These are phyloP conservation scores for Heteromyza rotundicornis DNA, from an alignment of 2,888 invertebrate genomes.

Conservation along the genomic window DNA sequence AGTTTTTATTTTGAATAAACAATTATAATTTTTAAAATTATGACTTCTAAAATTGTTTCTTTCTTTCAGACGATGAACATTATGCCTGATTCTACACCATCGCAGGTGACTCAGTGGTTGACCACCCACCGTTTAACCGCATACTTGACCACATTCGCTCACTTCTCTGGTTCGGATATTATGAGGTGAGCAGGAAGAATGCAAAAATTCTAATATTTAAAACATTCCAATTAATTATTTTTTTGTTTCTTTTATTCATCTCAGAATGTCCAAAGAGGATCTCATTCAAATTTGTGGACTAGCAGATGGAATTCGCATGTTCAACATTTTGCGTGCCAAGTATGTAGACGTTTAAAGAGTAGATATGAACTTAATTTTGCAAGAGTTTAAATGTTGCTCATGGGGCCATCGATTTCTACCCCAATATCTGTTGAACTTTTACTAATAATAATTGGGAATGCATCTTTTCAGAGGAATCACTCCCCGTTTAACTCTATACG, in stretches of 20 bases:
- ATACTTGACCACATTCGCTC: slow-evolving; percentile 78
- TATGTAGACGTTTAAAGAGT: slow-evolving; percentile 61
- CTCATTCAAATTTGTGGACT: slow-evolving; percentile 93
- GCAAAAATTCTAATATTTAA: background rate
- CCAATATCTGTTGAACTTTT: too few species aligned
- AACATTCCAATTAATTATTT: background rate
- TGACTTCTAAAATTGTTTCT: too few species aligned
- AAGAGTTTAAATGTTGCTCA: too few species aligned
- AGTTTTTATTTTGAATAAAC: too few species aligned
- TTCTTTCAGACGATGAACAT: slow-evolving; percentile 66
- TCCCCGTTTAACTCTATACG: slow-evolving; percentile 83
- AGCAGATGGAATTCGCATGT: slow-evolving; percentile 91
- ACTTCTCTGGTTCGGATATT: slow-evolving; percentile 88
- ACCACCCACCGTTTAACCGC: slow-evolving; percentile 77
- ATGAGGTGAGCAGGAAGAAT: slow-evolving; percentile 68
- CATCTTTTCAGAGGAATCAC: slow-evolving; percentile 70
- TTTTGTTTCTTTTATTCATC: slow-evolving; percentile 13
- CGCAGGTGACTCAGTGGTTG: slow-evolving; percentile 82
- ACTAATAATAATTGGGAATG: background rate
- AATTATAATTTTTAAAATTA: too few species aligned
- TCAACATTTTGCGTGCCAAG: slow-evolving; percentile 87
- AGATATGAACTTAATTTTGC: background rate
- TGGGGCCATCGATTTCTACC: too few species aligned
- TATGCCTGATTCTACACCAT: slow-evolving; percentile 71
- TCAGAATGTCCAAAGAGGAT: slow-evolving; percentile 83